Conservation (phyloP, 2,797 vertebrate genomes). For the Coluber constrictor region DNA sequence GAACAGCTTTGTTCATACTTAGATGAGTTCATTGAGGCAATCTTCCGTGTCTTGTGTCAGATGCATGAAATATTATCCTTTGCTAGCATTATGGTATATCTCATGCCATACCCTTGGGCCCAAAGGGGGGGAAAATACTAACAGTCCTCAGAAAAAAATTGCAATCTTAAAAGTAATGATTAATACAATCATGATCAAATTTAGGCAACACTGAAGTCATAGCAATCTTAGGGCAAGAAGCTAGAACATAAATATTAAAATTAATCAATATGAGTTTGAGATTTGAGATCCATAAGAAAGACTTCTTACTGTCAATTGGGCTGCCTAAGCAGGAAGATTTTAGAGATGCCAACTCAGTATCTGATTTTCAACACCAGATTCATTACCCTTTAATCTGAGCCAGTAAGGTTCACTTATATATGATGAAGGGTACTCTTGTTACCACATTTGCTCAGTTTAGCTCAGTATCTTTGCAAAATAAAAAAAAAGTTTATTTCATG, state of each 20-base stretch:
- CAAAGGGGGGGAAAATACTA: background rate
- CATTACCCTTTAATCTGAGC: background rate
- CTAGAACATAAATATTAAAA: background rate
- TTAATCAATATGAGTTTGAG: background rate
- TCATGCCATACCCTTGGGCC: background rate
- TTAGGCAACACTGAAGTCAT: background rate
- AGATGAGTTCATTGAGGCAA: background rate
- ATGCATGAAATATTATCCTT: background rate
- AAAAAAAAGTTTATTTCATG: background rate
- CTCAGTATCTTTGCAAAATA: background rate
- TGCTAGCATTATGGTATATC: background rate
- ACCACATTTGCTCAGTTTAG: background rate
- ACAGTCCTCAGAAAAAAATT: background rate
- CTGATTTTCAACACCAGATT: background rate
- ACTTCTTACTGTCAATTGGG: background rate
- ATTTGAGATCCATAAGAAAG: background rate
- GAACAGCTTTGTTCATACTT: background rate
- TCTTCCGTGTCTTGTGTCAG: background rate
- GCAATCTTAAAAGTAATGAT: background rate
- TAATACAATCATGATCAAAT: background rate
- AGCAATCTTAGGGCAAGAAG: background rate
- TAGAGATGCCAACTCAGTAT: background rate
- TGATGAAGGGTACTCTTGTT: background rate
- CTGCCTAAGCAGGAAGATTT: background rate
- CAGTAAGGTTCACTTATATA: background rate